Evolutionary conservation across 2,113 vertebrate genomes (phyloP).

Genomic region (Eclectus roratus): DNA sequence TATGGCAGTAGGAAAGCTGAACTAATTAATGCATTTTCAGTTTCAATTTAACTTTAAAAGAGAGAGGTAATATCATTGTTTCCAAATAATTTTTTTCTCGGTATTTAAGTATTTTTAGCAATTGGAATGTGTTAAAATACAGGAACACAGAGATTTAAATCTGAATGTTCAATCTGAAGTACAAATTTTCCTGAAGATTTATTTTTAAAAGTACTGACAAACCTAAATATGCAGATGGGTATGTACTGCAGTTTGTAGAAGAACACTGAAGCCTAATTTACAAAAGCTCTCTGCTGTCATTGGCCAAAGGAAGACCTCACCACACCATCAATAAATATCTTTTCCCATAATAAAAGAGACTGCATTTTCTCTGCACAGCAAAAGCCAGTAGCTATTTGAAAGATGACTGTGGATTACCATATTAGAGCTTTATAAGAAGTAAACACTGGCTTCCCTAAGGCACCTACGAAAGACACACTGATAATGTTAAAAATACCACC

Average conservation of each 20-base stretch:
- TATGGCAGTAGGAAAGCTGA: neutral
- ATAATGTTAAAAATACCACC: conserved; percentile 38
- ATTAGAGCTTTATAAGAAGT: conserved; percentile 40
- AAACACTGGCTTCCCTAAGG: conserved; percentile 48
- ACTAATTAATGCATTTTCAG: neutral
- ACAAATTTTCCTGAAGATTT: neutral
- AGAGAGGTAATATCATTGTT: neutral
- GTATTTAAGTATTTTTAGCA: neutral
- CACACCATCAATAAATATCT: neutral
- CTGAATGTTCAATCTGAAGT: neutral
- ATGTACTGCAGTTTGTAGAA: neutral
- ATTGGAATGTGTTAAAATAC: neutral
- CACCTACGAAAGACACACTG: neutral
- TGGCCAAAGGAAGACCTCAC: neutral
- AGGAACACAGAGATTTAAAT: neutral
- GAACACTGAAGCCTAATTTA: neutral
- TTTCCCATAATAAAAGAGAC: neutral
- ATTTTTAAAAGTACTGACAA: neutral
- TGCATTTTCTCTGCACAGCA: neutral
- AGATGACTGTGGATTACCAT: conserved; percentile 35
- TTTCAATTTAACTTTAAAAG: neutral
- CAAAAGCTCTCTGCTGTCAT: neutral
- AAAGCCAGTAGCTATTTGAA: conserved; percentile 8
- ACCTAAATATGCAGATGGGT: neutral
- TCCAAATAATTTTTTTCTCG: neutral